These are phyloP conservation scores for Daubentonia madagascariensis DNA, from an alignment of 2,113 vertebrate species.

Conservation along the genomic window DNA sequence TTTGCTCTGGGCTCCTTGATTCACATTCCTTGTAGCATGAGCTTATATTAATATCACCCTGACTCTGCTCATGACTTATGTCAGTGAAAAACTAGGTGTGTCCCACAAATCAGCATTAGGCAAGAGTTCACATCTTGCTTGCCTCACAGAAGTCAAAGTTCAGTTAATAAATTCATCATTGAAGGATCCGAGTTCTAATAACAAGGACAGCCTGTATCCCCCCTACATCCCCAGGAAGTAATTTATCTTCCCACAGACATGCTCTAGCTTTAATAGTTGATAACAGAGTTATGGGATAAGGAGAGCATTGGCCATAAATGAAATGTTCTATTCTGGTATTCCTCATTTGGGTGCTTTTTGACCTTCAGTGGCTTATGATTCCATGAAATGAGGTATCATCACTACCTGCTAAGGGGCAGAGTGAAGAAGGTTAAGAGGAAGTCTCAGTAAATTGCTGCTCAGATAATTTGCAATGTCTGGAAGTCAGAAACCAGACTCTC, in stretches of 20 bases:
- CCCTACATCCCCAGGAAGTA: constrained; percentile 57
- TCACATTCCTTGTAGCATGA: constrained; percentile 52
- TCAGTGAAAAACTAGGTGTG: constrained; percentile 76
- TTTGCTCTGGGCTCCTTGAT: constrained; percentile 67
- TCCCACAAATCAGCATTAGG: constrained; percentile 73
- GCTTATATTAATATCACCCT: constrained; percentile 74
- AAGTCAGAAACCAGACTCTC: not conserved
- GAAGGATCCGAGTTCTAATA: constrained; percentile 58
- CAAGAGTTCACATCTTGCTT: constrained; percentile 61
- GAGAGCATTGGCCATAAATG: not conserved
- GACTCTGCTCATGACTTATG: constrained; percentile 69
- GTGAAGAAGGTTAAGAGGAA: not conserved
- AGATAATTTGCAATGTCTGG: not conserved
- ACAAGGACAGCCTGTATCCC: constrained; percentile 64
- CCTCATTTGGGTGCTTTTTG: not conserved
- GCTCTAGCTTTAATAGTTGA: constrained; percentile 41
- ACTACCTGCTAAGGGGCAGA: not conserved
- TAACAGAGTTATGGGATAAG: not conserved
- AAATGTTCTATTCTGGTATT: not conserved
- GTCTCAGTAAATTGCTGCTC: not conserved
- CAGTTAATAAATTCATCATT: constrained; percentile 78
- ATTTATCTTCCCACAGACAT: constrained; percentile 66
- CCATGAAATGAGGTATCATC: not conserved
- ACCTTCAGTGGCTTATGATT: not conserved
- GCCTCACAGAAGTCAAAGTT: constrained; percentile 75